A percentile compares a stretch with the other conserved stretches of the same genome.
Evolutionary conservation across 2,888 invertebrate genomes (phyloP).

Genomic region (Clostera curtula): DNA sequence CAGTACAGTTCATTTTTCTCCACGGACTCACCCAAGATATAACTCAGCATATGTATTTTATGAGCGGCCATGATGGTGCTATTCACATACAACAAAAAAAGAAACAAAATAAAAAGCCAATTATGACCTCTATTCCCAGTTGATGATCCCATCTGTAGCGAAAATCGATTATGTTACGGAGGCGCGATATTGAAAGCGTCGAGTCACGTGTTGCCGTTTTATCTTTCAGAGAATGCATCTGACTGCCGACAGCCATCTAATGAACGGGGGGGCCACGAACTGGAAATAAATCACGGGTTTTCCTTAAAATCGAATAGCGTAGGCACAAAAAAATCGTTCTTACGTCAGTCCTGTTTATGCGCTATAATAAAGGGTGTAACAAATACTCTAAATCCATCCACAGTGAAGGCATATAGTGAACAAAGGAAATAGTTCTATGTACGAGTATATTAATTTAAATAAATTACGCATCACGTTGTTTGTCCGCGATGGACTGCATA

Average conservation of each 20-base stretch:
- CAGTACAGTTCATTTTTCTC: too few species aligned
- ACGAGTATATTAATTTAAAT: too few species aligned
- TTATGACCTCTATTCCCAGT: background rate
- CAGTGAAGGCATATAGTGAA: too few species aligned
- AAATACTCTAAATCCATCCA: background rate
- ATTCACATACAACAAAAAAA: background rate
- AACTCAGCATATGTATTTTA: too few species aligned
- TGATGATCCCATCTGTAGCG: slow-evolving; percentile 1
- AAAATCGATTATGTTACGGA: slow-evolving; percentile 2
- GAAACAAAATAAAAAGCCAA: slow-evolving; percentile 1
- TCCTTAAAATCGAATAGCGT: slow-evolving; percentile 4
- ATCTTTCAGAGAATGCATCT: slow-evolving; percentile 7
- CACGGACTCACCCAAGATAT: too few species aligned
- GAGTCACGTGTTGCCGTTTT: slow-evolving; percentile 8
- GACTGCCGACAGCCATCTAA: slow-evolving; percentile 7
- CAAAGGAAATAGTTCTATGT: too few species aligned
- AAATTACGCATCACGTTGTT: too few species aligned
- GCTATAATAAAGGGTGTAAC: background rate
- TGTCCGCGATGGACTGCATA: too few species aligned
- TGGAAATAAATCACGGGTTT: slow-evolving; percentile 7
- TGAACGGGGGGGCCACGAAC: slow-evolving; percentile 4
- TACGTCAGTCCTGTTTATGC: background rate
- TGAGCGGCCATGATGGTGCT: too few species aligned
- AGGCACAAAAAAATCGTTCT: slow-evolving; percentile 1
- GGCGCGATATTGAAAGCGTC: slow-evolving; percentile 4